These are phyloP conservation scores for Ernsta delagoae DNA, from an alignment of 2,888 invertebrate genomes.

Conservation along the genomic window DNA sequence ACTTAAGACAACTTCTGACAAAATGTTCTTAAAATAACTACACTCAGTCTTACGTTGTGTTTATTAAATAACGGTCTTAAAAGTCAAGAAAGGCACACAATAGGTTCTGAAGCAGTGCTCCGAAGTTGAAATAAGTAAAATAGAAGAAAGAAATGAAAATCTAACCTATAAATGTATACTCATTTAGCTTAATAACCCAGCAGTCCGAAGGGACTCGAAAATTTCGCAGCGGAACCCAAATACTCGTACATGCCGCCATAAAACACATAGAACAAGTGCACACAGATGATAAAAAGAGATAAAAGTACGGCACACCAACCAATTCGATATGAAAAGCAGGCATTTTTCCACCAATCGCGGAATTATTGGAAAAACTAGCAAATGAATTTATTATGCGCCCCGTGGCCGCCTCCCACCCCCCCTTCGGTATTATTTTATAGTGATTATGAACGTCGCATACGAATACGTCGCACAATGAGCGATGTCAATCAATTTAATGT, in stretches of 20 bases:
- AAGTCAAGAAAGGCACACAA: too few species aligned
- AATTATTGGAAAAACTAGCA: slow-evolving; percentile 83
- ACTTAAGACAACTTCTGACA: too few species aligned
- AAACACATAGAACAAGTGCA: slow-evolving; percentile 34
- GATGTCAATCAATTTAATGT: slow-evolving; percentile 37
- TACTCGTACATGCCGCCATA: slow-evolving; percentile 21
- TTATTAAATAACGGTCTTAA: too few species aligned
- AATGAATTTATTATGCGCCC: slow-evolving; percentile 80
- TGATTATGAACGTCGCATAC: too few species aligned
- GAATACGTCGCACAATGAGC: slow-evolving; percentile 41
- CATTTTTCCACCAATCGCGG: slow-evolving; percentile 82
- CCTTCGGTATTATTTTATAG: too few species aligned
- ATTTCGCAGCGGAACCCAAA: slow-evolving; percentile 16
- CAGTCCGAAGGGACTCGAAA: slow-evolving; percentile 1
- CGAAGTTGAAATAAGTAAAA: too few species aligned
- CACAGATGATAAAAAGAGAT: slow-evolving; percentile 66
- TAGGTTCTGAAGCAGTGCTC: too few species aligned
- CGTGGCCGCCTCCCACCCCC: too few species aligned
- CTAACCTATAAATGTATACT: not conserved
- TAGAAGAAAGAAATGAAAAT: too few species aligned
- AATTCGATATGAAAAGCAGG: slow-evolving; percentile 72
- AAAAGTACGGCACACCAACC: slow-evolving; percentile 57
- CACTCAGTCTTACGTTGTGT: too few species aligned
- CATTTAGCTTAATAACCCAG: slow-evolving; percentile 1
- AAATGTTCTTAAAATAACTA: too few species aligned